Evolutionary conservation across 2,888 invertebrate genomes (phyloP).

Genomic region (Platerodrilus igneus): DNA sequence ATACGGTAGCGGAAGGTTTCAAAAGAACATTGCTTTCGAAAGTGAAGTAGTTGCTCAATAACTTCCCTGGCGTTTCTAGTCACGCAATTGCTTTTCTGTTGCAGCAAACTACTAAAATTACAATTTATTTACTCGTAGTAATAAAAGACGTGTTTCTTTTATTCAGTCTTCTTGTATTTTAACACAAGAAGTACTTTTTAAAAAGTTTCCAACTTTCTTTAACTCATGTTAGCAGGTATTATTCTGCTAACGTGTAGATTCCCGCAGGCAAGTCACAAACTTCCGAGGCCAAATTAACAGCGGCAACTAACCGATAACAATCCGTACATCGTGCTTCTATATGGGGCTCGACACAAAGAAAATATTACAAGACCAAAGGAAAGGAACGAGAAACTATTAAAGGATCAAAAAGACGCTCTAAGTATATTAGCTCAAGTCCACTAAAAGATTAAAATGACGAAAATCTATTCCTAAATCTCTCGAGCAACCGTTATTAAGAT

Average conservation of each 20-base stretch:
- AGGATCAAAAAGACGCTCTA: conserved; percentile 26
- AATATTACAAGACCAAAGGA: conserved; percentile 21
- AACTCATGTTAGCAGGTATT: conserved; percentile 20
- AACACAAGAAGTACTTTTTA: conserved; percentile 10
- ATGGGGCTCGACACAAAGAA: conserved; percentile 22
- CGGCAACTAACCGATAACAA: conserved; percentile 26
- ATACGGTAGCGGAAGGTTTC: no score
- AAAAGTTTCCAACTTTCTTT: conserved; percentile 16
- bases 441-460: conserved; percentile 27
- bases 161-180: no score
- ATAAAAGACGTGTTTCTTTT: no score
- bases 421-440: conserved; percentile 23
- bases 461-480: conserved; percentile 24
- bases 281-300: conserved; percentile 22
- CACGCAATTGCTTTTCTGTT: no score
- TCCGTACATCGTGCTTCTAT: conserved; percentile 13
- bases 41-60: no score
- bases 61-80: no score
- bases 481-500: conserved; percentile 29
- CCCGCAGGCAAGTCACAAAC: conserved; percentile 21
- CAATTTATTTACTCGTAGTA: no score
- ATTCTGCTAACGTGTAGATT: conserved; percentile 19
- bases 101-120: no score
- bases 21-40: no score
- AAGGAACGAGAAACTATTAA: conserved; percentile 25